These are phyloP conservation scores for Calypte anna DNA, from an alignment of 2,113 vertebrate species.

Conservation along the genomic window DNA sequence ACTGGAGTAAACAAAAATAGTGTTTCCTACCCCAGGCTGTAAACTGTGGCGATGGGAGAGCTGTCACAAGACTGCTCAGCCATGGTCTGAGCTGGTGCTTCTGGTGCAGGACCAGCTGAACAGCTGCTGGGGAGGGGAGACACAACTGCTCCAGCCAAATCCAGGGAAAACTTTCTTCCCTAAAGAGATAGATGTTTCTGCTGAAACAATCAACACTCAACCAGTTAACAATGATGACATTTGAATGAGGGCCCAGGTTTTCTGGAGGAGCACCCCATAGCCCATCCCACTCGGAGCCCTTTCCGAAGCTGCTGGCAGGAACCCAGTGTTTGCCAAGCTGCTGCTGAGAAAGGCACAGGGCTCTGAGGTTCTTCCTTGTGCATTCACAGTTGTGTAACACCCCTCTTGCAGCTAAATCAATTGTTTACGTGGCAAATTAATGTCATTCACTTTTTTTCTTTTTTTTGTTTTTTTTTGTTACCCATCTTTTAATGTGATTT, in stretches of 20 bases:
- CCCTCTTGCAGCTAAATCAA: not conserved
- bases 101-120: not conserved
- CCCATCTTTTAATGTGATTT: conserved; percentile 25
- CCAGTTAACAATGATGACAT: not conserved
- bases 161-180: not conserved
- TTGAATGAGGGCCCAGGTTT: not conserved
- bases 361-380: not conserved
- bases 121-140: not conserved
- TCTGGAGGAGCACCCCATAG: not conserved
- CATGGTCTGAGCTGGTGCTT: not conserved
- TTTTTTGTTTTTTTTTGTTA: not conserved
- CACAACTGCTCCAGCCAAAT: not conserved
- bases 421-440: conserved; percentile 31
- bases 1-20: not conserved
- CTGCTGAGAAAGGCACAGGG: not conserved
- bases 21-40: not conserved
- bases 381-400: not conserved
- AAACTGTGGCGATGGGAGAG: not conserved
- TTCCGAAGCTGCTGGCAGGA: not conserved
- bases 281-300: not conserved
- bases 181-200: not conserved
- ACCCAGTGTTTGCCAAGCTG: not conserved
- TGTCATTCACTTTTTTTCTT: not conserved
- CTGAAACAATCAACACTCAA: not conserved
- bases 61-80: not conserved